Evolutionary conservation across 2,797 vertebrate genomes (phyloP).

Genomic region (Mormyrus proboscirostris): DNA sequence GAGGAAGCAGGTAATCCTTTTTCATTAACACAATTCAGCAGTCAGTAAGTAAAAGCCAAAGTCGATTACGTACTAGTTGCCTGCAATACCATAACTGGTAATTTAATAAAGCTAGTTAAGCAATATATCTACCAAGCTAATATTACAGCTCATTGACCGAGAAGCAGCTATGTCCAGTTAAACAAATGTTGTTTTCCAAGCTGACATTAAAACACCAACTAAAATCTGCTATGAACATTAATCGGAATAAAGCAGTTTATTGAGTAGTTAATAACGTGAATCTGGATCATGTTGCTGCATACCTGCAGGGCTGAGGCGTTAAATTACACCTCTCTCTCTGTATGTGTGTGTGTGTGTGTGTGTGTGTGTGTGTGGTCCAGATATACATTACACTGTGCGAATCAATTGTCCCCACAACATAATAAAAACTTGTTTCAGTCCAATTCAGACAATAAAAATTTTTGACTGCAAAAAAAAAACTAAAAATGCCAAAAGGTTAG

Average conservation of each 20-base stretch:
- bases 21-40: background rate
- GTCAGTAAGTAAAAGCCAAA: background rate
- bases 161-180: background rate
- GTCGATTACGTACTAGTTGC: background rate
- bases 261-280: background rate
- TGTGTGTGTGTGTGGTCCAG: background rate
- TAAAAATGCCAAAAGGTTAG: background rate
- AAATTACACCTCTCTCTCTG: background rate
- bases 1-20: background rate
- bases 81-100: background rate
- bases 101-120: background rate
- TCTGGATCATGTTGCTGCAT: background rate
- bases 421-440: background rate
- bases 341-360: background rate
- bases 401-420: background rate
- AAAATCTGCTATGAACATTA: background rate
- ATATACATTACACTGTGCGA: background rate
- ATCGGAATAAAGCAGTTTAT: background rate
- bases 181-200: background rate
- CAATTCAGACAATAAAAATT: background rate
- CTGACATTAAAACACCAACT: background rate
- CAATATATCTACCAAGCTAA: background rate
- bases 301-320: background rate
- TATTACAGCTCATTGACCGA: background rate
- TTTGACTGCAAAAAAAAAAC: background rate